Evolutionary conservation across 2,888 invertebrate genomes (phyloP), one percentile per base, ranked within the genome.

Genomic region (Diadromus collaris): DNA sequence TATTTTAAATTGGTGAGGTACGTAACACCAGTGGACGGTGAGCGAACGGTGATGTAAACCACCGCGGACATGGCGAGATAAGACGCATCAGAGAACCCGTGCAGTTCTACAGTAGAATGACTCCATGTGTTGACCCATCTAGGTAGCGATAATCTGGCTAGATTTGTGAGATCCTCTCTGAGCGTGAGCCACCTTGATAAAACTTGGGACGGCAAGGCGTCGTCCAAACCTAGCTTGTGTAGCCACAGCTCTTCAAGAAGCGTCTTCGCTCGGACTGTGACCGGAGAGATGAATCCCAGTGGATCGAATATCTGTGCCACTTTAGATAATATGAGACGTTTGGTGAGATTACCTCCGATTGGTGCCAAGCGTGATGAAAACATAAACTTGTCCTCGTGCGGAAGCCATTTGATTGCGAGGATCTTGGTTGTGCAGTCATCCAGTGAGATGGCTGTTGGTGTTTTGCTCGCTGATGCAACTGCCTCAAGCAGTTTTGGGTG

Each of bases 271-370:
- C 41, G 44, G 7, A 83, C 75, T 0, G 78, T 51, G 0, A 81
- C 58, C 0, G 82, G 84, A 0, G 79, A n/a, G 1, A 80, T 34
- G n/a, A 79, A 79, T 0, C 81, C 81, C 0, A 83, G 60, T 2
- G 80, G 82, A 21, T 83, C 82, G 19, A 64, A 83, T 4, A 83
- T 54, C 16, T 73, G 72, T 1, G 81, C 79, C 0, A 78, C 29
- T 21, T 81, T 61, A 0, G 82, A 83, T 0, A 81, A 41, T 6
- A 81, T 65, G 0, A 38, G 5, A 1, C 82, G 19, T 38, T 83
- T 81, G 19, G 63, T 72, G 63, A 63, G 63, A 7, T 9, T 29
- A 9, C 5, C 38, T 4, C 1, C 4, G 2, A 6, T 0, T 10
- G 38, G 13, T 38, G 38, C 10, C 13, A 13, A 4, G 10, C 13